Evolutionary conservation across 2,113 vertebrate genomes (phyloP), one percentile per base, ranked within the genome.

Genomic region (Climacteris rufus): DNA sequence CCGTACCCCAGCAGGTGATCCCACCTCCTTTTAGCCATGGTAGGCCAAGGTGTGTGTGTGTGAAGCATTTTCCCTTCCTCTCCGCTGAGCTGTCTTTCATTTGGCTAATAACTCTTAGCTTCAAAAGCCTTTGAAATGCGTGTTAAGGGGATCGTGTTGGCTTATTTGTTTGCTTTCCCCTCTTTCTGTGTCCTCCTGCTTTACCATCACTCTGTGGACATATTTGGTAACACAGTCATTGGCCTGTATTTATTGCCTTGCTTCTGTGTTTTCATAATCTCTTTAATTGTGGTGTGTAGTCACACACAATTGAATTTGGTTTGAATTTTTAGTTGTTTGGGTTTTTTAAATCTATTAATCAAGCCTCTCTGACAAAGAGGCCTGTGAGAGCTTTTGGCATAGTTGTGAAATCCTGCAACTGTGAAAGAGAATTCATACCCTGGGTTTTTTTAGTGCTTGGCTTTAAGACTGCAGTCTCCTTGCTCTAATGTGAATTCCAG

Each of bases 401-500:
- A 75, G 76, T 71, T 94, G 68, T 88, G 71, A 94, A 95, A 93
- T 95, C 71, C 56, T 70, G 85, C 76, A 86, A 86, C 93, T 86
- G 52, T 54, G 60, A 89, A 93, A 89, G 87, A 80, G 71, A 83
- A 90, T 91, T 93, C 87, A 61, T 90, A 54, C 80, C n/a, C 65
- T 83, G 59, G 33, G 57, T 35, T 88, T 87, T 96, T 93, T 87
- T 79, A 89, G 85, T 13, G 11, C 44, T 88, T 95, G 79, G 64
- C 83, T 96, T 94, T 71, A 64, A 53, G 56, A 89, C 69, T 74
- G 16, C 44, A 57, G 44, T 83, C 52, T 78, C 31, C n/a, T 82
- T 96, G 25, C 60, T 82, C 25, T 90, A 64, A 93, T 92, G 80
- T 94, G 89, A 90, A 94, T 95, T 94, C 75, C 94, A 94, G 90